A percentile compares a stretch with the other conserved stretches of the same genome.
Conservation (phyloP, 92 coral and sea anemone species). For the Parazoanthus darwini region DNA sequence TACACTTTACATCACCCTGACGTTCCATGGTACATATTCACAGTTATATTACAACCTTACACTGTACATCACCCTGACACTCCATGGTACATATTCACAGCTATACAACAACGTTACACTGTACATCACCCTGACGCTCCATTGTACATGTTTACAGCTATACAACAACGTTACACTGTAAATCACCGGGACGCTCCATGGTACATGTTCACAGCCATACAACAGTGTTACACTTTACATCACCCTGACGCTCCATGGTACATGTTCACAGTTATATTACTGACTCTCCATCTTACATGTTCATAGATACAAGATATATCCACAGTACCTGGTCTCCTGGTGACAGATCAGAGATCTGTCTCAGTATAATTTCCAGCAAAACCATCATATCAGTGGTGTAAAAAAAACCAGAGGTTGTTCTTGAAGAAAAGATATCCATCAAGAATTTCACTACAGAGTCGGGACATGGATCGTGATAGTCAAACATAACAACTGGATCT, state of each 20-base stretch:
- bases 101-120: neutral
- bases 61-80: neutral
- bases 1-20: neutral
- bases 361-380: constrained; percentile 80
- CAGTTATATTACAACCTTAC: neutral
- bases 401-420: constrained; percentile 83
- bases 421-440: constrained; percentile 82
- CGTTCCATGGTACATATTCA: neutral
- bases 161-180: neutral
- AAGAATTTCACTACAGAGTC: constrained; percentile 88
- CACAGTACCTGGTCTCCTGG: constrained; percentile 76
- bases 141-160: neutral
- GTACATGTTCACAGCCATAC: neutral
- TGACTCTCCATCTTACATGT: neutral
- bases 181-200: neutral
- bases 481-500: constrained; percentile 88
- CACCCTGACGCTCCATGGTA: neutral
- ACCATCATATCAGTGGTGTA: constrained; percentile 90
- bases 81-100: neutral
- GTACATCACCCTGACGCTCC: neutral
- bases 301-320: neutral
- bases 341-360: constrained; percentile 79
- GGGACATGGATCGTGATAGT: constrained; percentile 70
- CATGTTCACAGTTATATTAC: neutral
- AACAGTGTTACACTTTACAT: neutral